These are phyloP conservation scores for Charadrius vociferus DNA, from an alignment of 2,113 vertebrate species.

Conservation along the genomic window DNA sequence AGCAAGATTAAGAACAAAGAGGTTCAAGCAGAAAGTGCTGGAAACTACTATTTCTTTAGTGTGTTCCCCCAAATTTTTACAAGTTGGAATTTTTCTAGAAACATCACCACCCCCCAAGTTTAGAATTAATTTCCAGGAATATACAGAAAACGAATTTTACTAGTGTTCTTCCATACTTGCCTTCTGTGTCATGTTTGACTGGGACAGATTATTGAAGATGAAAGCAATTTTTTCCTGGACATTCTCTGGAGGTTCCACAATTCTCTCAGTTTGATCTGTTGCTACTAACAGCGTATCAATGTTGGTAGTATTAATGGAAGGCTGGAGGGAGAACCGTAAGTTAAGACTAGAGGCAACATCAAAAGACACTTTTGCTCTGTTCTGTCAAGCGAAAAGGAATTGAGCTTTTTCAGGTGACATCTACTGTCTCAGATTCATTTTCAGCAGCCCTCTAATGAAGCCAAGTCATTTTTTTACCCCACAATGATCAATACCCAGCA, in stretches of 20 bases:
- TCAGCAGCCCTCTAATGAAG: background rate
- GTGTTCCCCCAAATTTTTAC: background rate
- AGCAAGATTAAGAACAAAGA: background rate
- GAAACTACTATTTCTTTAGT: background rate
- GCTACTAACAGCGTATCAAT: conserved; percentile 97
- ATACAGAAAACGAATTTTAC: background rate
- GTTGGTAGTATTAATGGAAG: conserved; percentile 99
- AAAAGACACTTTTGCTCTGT: background rate
- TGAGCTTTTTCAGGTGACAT: background rate
- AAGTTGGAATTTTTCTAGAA: background rate
- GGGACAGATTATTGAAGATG: conserved; percentile 98
- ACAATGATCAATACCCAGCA: background rate
- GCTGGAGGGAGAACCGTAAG: conserved; percentile 74
- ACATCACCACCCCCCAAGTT: background rate
- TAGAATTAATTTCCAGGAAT: background rate
- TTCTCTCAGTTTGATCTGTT: conserved; percentile 96
- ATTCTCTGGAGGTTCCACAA: conserved; percentile 96
- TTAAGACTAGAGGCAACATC: background rate
- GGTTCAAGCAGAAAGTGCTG: background rate
- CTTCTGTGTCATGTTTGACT: conserved; percentile 99
- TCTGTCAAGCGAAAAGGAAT: background rate
- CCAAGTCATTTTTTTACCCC: background rate
- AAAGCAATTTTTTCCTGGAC: conserved; percentile 99
- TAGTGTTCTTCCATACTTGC: conserved; percentile 63
- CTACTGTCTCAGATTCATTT: background rate